phyloP scores from a whole-genome alignment of 2,797 vertebrate species.

The Spea hammondii region DNA sequence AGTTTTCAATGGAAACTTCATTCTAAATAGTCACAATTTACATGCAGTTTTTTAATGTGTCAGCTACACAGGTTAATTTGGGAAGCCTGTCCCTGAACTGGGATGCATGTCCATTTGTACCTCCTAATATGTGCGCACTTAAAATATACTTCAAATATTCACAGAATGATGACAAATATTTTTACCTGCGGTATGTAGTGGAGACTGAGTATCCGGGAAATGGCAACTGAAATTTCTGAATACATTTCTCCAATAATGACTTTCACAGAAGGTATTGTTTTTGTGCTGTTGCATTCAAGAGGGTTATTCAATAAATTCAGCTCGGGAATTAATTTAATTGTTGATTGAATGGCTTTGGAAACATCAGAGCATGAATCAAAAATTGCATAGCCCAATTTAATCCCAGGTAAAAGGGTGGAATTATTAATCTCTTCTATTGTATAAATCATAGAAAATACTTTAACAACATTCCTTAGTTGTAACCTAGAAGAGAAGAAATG shows the following conservation, averaged over 20 bases:
- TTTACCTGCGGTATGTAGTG: conserved; percentile 50
- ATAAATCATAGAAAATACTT: conserved; percentile 38
- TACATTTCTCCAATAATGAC: conserved; percentile 42
- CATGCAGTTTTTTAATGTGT: too few relatives aligned
- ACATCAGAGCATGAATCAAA: conserved; percentile 46
- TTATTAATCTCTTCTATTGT: conserved; percentile 52
- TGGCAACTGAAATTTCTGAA: conserved; percentile 33
- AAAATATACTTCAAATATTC: too few relatives aligned
- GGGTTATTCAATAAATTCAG: background rate
- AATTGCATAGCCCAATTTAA: conserved; percentile 53
- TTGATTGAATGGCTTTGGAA: conserved; percentile 9
- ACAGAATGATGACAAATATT: background rate
- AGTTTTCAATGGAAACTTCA: too few relatives aligned
- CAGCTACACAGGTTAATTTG: too few relatives aligned
- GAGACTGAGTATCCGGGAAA: conserved; percentile 38
- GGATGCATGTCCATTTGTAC: too few relatives aligned
- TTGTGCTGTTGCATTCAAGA: conserved; percentile 12
- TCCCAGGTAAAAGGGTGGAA: conserved; percentile 43
- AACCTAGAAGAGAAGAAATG: too few relatives aligned
- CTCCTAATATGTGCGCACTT: too few relatives aligned
- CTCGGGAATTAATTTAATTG: conserved; percentile 8
- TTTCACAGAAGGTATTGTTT: conserved; percentile 24
- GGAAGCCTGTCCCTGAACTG: too few relatives aligned
- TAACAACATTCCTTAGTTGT: background rate
- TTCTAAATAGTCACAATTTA: too few relatives aligned